phyloP scores from a whole-genome alignment of 2,113 vertebrate species.

The Laticauda colubrina region DNA sequence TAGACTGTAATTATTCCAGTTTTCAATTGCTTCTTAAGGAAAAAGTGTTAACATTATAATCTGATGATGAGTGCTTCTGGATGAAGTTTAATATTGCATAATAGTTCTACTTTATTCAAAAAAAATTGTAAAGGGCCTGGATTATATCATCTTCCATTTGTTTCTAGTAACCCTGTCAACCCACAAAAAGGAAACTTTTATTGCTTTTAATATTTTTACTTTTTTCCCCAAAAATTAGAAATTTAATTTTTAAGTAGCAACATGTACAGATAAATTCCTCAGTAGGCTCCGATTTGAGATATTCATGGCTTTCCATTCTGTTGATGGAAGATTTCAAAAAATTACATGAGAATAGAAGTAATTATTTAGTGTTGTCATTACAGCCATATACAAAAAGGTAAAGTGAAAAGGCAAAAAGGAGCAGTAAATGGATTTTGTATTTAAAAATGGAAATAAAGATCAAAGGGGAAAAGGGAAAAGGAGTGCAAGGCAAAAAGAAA shows the following conservation, averaged over 20 bases:
- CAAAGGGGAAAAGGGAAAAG: not conserved
- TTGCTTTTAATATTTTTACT: not conserved
- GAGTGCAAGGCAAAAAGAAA: not conserved
- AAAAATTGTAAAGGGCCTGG: not conserved
- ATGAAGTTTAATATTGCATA: not conserved
- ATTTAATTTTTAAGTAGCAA: not conserved
- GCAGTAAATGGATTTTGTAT: not conserved
- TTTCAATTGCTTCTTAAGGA: not conserved
- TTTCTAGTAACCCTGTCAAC: not conserved
- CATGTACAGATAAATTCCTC: not conserved
- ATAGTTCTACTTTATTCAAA: not conserved
- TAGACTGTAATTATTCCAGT: not conserved
- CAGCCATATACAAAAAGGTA: not conserved
- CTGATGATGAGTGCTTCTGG: not conserved
- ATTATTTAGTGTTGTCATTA: not conserved
- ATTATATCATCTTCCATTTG: not conserved
- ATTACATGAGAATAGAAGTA: not conserved
- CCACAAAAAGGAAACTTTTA: not conserved
- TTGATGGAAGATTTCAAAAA: not conserved
- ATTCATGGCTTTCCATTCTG: not conserved
- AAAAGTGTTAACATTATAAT: conserved; percentile 15
- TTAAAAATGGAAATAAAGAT: not conserved
- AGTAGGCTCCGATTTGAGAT: not conserved
- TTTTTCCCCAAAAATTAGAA: not conserved
- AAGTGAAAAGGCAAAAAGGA: not conserved